These are phyloP conservation scores for Todus mexicanus DNA, from an alignment of 2,797 vertebrate species.

Conservation along the genomic window DNA sequence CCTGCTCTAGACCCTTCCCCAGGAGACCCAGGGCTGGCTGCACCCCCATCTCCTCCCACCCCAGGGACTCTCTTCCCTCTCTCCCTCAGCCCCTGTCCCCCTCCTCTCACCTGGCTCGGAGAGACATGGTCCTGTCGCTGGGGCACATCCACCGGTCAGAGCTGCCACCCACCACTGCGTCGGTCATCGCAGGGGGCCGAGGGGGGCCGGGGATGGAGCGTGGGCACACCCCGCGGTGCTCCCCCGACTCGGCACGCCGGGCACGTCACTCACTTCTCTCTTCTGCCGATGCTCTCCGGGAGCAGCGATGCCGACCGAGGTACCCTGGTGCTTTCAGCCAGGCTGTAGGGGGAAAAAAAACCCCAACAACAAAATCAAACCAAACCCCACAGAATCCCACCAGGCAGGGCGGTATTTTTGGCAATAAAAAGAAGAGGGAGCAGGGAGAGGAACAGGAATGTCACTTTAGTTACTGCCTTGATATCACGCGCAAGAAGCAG, in stretches of 20 bases:
- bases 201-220: background rate
- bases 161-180: conserved; percentile 74
- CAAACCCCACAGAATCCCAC: background rate
- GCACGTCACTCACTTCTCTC: rapidly evolving
- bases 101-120: conserved; percentile 70
- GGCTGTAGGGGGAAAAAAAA: background rate
- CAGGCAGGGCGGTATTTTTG: rapidly evolving
- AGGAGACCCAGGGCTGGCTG: rapidly evolving
- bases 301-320: rapidly evolving
- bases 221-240: background rate
- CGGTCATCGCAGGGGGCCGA: conserved; percentile 62
- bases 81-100: rapidly evolving
- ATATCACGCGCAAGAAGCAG: rapidly evolving
- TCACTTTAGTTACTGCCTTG: background rate
- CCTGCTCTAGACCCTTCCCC: too few species aligned
- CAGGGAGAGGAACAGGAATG: background rate
- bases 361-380: rapidly evolving
- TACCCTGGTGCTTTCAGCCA: background rate
- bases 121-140: conserved; percentile 71
- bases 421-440: background rate
- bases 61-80: background rate
- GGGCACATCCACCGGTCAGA: conserved; percentile 77
- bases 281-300: background rate
- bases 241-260: rapidly evolving
- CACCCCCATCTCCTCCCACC: rapidly evolving